Evolutionary conservation across 2,113 vertebrate species (phyloP).

Genomic region (Mandrillus leucophaeus): DNA sequence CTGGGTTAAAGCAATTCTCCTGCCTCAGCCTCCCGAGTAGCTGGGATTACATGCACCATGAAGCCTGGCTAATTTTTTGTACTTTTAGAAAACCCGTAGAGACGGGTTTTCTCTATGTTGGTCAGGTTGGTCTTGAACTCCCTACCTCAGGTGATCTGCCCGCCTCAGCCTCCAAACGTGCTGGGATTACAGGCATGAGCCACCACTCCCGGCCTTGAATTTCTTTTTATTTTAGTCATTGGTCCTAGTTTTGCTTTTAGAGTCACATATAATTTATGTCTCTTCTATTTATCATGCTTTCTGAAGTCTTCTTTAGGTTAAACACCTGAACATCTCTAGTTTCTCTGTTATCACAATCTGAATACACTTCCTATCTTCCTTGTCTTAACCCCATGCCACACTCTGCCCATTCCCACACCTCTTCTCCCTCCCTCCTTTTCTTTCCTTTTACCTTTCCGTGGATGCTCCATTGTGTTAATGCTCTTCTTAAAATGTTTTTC

Average conservation of each 20-base stretch:
- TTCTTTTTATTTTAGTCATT: not conserved
- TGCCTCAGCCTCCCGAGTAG: no score
- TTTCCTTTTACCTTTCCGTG: not conserved
- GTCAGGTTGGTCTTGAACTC: no score
- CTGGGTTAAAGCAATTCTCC: no score
- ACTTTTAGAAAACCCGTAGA: no score
- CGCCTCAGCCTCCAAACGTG: no score
- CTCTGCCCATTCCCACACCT: not conserved
- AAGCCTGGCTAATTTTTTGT: no score
- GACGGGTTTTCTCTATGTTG: no score
- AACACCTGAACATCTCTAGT: not conserved
- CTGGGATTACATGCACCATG: no score
- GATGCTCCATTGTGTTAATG: not conserved
- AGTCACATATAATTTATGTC: not conserved
- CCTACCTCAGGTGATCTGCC: no score
- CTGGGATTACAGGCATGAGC: no score
- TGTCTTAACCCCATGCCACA: not conserved
- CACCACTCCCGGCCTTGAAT: no score
- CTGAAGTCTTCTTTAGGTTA: not conserved
- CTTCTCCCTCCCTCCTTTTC: not conserved
- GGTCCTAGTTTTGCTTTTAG: not conserved
- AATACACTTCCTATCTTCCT: not conserved
- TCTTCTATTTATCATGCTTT: not conserved
- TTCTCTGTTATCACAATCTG: not conserved
- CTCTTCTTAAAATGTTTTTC: not conserved